Base-by-base conservation (phyloP, 2,113 vertebrate genomes). In the Psilopsiagon aymara region DNA sequence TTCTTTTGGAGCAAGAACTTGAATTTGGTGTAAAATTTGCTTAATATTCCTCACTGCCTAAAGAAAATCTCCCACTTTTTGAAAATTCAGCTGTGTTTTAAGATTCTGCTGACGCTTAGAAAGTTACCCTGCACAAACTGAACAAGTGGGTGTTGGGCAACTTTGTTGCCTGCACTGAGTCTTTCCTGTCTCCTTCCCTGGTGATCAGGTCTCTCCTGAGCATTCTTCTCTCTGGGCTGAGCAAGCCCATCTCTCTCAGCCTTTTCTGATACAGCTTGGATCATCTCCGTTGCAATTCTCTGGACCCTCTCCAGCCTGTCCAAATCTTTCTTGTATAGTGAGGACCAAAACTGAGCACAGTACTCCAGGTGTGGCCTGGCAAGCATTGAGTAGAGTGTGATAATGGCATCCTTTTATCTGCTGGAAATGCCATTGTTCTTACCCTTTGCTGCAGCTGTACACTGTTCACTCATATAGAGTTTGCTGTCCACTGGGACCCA, bases 71-170 rank as follows among this genome's bases (percentile, higher is more conserved):
- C 31, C 25, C 8, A 41, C 29, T 52, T 70, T 69, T 75, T 52
- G 49, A 77, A 51, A 81, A 43, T 62, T 51, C 8, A 43, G 3
- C 71, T 64, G 15, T 28, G 1, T 59, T 70, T 71, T 37, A n/a
- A 47, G 59, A 23, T 43, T 77, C 29, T 82, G 23, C n/a, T 35
- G 75, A 41, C 39, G 13, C 47, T 53, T 73, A 6, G 7, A 67
- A 31, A 44, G 5, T 15, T 6, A 21, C 1, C 0, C 5, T 52
- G n/a, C 7, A 0, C 33, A 13, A 31, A 55, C 73, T 91, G 28
- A 33, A 41, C 68, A 12, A 49, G 17, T 17, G 41, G 1, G 0
- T 20, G 14, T 8, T 62, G 9, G n/a, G 47, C 62, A 75, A 1
- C 60, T 63, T 62, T 2, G 0, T 8, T 46, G n/a, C 28, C 27